These are phyloP conservation scores for Turnix velox DNA, from an alignment of 2,113 vertebrate species.

Conservation along the genomic window DNA sequence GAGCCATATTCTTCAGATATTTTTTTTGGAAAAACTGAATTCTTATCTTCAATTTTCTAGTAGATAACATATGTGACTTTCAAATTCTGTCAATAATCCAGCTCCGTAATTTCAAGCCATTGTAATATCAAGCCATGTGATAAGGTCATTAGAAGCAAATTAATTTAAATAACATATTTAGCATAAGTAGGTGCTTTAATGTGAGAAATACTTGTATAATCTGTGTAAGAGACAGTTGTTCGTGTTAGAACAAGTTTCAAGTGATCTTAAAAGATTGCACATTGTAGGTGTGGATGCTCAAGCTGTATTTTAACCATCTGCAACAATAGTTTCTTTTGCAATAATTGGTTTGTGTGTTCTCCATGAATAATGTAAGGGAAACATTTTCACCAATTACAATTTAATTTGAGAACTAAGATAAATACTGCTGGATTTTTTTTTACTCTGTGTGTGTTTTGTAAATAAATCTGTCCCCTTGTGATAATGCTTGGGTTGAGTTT, in stretches of 20 bases:
- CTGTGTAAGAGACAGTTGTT: not conserved
- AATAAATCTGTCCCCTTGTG: not conserved
- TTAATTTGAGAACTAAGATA: not conserved
- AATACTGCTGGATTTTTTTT: not conserved
- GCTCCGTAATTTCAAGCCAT: not conserved
- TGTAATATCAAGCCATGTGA: not conserved
- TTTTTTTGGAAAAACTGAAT: not conserved
- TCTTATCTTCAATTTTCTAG: not conserved
- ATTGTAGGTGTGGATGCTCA: not conserved
- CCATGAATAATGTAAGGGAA: not conserved
- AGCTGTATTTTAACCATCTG: not conserved
- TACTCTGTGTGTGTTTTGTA: not conserved
- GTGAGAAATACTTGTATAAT: not conserved
- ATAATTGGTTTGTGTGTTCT: not conserved
- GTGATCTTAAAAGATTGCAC: not conserved
- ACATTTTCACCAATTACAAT: not conserved
- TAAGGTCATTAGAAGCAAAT: not conserved
- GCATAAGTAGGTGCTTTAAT: not conserved
- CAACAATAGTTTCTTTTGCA: not conserved
- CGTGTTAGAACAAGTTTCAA: not conserved
- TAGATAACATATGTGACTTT: not conserved
- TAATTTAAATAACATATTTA: not conserved
- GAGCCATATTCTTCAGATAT: not conserved
- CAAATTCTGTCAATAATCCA: not conserved
- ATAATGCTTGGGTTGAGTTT: not conserved